phyloP scores from a whole-genome alignment of 2,797 vertebrate species.

The Podarcis lilfordi region DNA sequence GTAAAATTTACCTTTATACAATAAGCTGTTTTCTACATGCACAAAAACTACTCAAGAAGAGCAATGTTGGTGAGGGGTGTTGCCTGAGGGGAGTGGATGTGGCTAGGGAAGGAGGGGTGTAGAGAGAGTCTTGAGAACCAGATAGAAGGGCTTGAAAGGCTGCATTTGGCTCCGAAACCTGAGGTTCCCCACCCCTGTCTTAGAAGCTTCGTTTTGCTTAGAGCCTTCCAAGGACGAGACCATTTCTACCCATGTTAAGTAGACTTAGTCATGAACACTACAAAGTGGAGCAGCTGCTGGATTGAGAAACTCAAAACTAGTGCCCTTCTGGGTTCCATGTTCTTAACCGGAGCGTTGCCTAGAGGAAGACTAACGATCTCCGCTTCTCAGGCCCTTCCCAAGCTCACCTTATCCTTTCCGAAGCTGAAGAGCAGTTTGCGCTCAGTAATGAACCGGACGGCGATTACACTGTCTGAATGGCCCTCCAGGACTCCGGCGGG shows the following conservation, averaged over 20 bases:
- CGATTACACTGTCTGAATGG: slow-evolving; percentile 78
- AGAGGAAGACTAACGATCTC: not conserved
- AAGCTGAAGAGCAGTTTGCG: slow-evolving; percentile 86
- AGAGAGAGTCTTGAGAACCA: too few relatives aligned
- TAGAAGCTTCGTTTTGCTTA: too few relatives aligned
- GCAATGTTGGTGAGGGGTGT: too few relatives aligned
- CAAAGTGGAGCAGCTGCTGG: not conserved
- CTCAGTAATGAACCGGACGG: slow-evolving; percentile 80
- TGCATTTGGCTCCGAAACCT: not conserved
- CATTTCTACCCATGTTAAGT: too few relatives aligned
- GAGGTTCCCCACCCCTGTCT: not conserved
- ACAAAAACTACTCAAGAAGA: too few relatives aligned
- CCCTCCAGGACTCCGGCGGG: slow-evolving; percentile 79
- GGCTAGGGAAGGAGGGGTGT: too few relatives aligned
- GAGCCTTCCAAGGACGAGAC: too few relatives aligned
- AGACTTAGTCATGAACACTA: not conserved
- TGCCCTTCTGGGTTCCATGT: not conserved
- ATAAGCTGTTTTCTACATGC: too few relatives aligned
- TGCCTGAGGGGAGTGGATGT: too few relatives aligned
- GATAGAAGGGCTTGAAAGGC: too few relatives aligned
- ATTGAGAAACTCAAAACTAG: not conserved
- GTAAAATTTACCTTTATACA: too few relatives aligned
- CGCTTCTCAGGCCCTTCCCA: not conserved
- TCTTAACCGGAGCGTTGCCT: not conserved
- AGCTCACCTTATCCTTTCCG: slow-evolving; percentile 84